Evolutionary conservation across 2,113 vertebrate species (phyloP), one percentile per base, ranked within the genome.

Genomic region (Rhinolophus sinicus): DNA sequence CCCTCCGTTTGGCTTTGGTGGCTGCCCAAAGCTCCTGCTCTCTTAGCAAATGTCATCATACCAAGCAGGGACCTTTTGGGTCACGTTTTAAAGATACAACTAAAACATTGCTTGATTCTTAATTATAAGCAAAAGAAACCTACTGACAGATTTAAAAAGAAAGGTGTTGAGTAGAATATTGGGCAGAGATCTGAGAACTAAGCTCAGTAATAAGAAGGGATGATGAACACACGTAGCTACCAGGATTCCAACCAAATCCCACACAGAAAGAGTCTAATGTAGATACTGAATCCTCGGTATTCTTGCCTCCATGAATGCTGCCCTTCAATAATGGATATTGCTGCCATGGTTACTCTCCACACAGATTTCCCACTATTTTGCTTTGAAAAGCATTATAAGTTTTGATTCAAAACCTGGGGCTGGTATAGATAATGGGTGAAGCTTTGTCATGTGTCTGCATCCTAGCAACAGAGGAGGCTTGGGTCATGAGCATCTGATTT

Each of bases 101-200:
- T 28, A 90, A 84, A 94, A 50, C 52, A 50, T 4, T 33, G 50
- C 19, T 89, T 94, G 78, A 50, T 84, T 88, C n/a, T 92, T 84
- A 78, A 91, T 80, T 60, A 52, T 62, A 85, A 88, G 21, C 33
- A 69, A 75, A 78, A 81, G 21, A 67, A 86, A 56, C 13, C 67
- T 67, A 19, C 12, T 40, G 38, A 72, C 16, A 84, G 47, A 64
- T 58, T 89, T 75, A 78, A 81, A 14, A 3, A 62, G 58, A 54
- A 80, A 70, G 60, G 38, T 58, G 24, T 1, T 58, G 33, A 85
- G 24, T 67, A 93, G 38, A 58, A 38, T 96, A 77, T 72, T 77
- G 16, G 14, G 33, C 8, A 40, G 52, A 90, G 6, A 52, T 60
- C 22, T 92, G 30, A 81, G 15, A 92, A 38, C 14, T 80, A 69